Evolutionary conservation across 2,113 vertebrate species (phyloP).

Genomic region (Nycticebus coucang): DNA sequence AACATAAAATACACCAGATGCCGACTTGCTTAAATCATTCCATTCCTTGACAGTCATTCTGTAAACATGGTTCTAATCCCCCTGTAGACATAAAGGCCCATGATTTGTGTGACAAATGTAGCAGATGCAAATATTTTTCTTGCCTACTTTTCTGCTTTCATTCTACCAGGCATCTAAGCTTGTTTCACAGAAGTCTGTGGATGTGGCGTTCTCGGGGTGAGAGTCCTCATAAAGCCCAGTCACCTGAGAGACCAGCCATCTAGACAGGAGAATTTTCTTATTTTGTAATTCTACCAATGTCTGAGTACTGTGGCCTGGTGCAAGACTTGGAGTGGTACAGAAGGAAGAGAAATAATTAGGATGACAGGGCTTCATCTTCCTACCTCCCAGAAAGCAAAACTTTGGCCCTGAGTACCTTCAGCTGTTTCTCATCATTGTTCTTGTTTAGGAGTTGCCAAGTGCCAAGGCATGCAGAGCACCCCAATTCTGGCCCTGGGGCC

Average conservation of each 20-base stretch:
- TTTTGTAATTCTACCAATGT: neutral
- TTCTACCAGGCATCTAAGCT: constrained; percentile 33
- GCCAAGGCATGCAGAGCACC: neutral
- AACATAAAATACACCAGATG: constrained; percentile 70
- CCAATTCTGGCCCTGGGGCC: neutral
- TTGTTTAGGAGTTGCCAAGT: neutral
- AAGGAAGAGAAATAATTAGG: neutral
- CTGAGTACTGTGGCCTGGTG: neutral
- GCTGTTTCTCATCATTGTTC: neutral
- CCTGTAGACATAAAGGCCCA: constrained; percentile 58
- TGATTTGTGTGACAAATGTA: constrained; percentile 69
- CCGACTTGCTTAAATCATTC: constrained; percentile 47
- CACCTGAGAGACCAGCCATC: neutral
- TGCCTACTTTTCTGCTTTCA: constrained; percentile 45
- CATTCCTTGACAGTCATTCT: constrained; percentile 56
- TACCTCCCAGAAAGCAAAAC: neutral
- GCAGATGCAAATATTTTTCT: constrained; percentile 69
- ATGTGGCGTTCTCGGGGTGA: neutral
- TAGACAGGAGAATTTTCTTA: neutral
- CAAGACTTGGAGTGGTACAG: neutral
- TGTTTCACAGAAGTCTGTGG: neutral
- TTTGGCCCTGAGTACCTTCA: neutral
- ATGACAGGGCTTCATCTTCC: neutral
- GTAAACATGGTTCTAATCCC: constrained; percentile 59
- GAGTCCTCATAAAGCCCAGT: neutral